Evolutionary conservation across 2,888 invertebrate genomes (phyloP).

Genomic region (Tuberolachnus salignus): DNA sequence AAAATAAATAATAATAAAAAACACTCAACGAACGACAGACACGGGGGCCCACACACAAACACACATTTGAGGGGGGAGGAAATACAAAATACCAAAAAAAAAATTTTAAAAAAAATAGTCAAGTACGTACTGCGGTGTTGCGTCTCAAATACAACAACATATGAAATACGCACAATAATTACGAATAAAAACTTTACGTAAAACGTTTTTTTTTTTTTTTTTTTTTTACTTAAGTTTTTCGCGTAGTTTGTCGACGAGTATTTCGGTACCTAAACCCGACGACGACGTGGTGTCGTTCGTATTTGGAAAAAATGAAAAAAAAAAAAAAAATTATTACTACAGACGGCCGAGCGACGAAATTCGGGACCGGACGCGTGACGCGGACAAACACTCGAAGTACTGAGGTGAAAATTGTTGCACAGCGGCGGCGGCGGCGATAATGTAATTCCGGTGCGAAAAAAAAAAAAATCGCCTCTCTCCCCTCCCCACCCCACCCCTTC

Average conservation of each 20-base stretch:
- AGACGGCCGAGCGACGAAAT: not conserved
- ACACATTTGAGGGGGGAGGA: not conserved
- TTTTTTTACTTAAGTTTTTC: no score
- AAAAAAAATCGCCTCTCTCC: slow-evolving; percentile 16
- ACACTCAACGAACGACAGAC: not conserved
- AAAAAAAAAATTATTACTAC: no score
- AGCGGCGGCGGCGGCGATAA: slow-evolving; percentile 24
- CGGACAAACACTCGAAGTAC: slow-evolving; percentile 38
- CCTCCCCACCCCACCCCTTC: slow-evolving; percentile 5
- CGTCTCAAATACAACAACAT: no score
- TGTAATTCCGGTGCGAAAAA: slow-evolving; percentile 44
- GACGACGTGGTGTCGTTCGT: no score
- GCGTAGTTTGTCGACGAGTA: no score
- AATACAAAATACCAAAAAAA: not conserved
- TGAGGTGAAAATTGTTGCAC: slow-evolving; percentile 54
- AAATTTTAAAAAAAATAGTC: no score
- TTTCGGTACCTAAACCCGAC: no score
- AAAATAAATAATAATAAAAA: slow-evolving; percentile 12
- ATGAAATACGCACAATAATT: no score
- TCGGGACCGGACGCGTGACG: slow-evolving; percentile 45
- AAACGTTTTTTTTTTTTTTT: no score
- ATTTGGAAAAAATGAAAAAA: not conserved
- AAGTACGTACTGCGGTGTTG: no score
- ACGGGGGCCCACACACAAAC: not conserved
- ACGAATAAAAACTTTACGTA: no score